Conservation (phyloP, 2,797 vertebrate genomes). For the Decapterus maruadsi region DNA sequence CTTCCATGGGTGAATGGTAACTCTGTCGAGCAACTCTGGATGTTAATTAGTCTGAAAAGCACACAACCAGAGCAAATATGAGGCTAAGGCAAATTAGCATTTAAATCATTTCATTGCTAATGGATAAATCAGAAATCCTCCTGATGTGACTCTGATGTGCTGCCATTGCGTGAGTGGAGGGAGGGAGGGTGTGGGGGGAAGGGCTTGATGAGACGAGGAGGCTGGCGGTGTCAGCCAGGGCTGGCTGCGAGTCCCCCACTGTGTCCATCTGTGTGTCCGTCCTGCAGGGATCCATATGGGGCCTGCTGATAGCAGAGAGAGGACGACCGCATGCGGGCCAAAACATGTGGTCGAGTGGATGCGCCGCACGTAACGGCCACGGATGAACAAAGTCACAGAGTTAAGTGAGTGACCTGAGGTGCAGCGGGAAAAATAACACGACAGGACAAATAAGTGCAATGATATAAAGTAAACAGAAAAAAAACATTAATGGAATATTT, state of each 20-base stretch:
- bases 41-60: conserved; percentile 64
- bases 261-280: conserved; percentile 79
- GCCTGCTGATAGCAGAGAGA: conserved; percentile 66
- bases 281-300: conserved; percentile 68
- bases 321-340: conserved; percentile 66
- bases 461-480: no score
- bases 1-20: conserved; percentile 27
- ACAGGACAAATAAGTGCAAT: not conserved
- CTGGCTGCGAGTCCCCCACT: conserved; percentile 68
- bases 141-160: conserved; percentile 74
- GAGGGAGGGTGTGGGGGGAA: no score
- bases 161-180: conserved; percentile 60
- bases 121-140: conserved; percentile 65
- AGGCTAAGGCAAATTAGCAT: conserved; percentile 65
- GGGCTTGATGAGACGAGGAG: conserved; percentile 55
- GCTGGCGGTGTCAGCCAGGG: conserved; percentile 54
- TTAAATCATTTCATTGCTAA: conserved; percentile 70
- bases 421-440: not conserved
- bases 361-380: conserved; percentile 21
- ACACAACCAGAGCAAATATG: conserved; percentile 49
- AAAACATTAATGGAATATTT: no score
- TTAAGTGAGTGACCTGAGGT: not conserved
- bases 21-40: conserved; percentile 33
- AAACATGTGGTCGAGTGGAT: conserved; percentile 75
- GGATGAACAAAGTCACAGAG: not conserved